Conservation (phyloP, 2,797 vertebrate species). For the Karalla daura region DNA sequence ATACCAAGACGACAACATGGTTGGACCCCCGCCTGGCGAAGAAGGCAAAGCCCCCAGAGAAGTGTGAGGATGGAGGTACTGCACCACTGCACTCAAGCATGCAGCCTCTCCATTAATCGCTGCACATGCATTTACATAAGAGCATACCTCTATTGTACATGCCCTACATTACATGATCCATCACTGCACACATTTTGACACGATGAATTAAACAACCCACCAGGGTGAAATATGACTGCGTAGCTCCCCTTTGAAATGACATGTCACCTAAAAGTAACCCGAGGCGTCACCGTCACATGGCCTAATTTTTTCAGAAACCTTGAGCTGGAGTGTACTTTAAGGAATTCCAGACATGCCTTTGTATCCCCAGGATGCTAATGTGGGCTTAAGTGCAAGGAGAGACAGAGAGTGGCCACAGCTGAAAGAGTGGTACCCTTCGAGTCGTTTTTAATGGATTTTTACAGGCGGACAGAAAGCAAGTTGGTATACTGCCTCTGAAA, state of each 20-base stretch:
- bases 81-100: conserved; percentile 31
- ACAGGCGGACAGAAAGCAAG: conserved; percentile 57
- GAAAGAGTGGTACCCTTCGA: conserved; percentile 64
- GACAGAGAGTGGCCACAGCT: conserved; percentile 46
- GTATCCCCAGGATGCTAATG: conserved; percentile 67
- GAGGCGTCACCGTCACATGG: conserved; percentile 21
- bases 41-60: conserved; percentile 98
- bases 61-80: conserved; percentile 96
- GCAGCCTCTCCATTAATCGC: conserved; percentile 35
- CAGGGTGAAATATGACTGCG: conserved; percentile 4
- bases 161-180: conserved; percentile 27
- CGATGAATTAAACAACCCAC: conserved; percentile 22
- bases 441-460: conserved; percentile 77
- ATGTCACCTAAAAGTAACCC: conserved; percentile 32
- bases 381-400: conserved; percentile 68
- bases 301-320: conserved; percentile 28
- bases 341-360: conserved; percentile 39
- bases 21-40: conserved; percentile 96
- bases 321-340: conserved; percentile 29
- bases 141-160: conserved; percentile 12
- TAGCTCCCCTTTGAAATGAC: conserved; percentile 28
- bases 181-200: conserved; percentile 32
- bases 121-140: conserved; percentile 33
- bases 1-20: conserved; percentile 98
- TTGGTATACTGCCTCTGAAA: conserved; percentile 66